Conservation (phyloP, 1,140 invertebrate species). For the Sogatella furcifera region DNA sequence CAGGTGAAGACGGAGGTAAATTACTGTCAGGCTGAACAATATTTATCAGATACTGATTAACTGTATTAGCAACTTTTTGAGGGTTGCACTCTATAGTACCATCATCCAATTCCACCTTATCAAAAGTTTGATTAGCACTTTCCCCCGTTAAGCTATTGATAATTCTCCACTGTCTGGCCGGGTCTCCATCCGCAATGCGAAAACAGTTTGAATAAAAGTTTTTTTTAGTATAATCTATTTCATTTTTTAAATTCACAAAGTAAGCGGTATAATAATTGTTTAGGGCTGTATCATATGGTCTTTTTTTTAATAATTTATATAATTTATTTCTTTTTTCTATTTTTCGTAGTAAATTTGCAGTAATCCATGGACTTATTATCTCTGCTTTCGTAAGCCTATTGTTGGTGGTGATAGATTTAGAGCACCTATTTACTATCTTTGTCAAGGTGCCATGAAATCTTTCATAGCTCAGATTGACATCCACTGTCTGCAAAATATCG, state of each 20-base stretch:
- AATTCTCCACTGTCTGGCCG: conserved; percentile 5
- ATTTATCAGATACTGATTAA: neutral
- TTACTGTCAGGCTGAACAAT: neutral
- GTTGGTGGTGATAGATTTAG: neutral
- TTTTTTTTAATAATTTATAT: conserved; percentile 2
- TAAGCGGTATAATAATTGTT: neutral
- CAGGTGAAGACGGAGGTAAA: neutral
- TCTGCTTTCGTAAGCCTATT: conserved; percentile 1
- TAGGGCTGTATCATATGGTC: conserved; percentile 1
- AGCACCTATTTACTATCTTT: neutral
- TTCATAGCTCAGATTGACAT: neutral
- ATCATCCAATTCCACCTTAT: conserved; percentile 3
- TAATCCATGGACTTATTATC: conserved; percentile 8
- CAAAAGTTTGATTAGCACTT: neutral
- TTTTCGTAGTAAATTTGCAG: neutral
- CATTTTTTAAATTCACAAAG: neutral
- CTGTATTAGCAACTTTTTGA: neutral
- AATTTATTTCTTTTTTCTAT: neutral
- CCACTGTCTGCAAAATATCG: neutral
- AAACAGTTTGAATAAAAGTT: neutral
- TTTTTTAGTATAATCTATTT: neutral
- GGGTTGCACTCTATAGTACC: neutral
- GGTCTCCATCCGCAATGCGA: neutral
- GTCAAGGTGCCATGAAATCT: neutral
- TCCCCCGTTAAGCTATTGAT: neutral